Percentiles rank a stretch among this genome's conserved stretches.
Evolutionary conservation across 2,113 vertebrate genomes (phyloP).

Genomic region (Rhinoderma darwinii): DNA sequence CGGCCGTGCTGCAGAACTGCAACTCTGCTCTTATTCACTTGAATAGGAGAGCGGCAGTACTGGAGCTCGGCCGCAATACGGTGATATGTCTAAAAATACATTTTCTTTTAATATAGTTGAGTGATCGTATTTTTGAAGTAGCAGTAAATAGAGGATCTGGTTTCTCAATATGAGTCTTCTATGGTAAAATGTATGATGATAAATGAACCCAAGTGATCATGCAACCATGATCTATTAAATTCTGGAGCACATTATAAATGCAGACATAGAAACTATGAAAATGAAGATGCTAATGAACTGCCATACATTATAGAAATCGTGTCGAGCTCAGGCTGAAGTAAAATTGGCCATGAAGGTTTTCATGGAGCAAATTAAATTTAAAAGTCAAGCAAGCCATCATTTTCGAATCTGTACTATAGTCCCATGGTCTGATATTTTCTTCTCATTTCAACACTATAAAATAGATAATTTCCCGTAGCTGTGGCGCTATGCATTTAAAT

Average conservation of each 20-base stretch:
- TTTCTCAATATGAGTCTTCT: not conserved
- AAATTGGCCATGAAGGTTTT: constrained; percentile 36
- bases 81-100: not conserved
- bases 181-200: not conserved
- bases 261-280: constrained; percentile 27
- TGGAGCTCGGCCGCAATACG: too few species aligned
- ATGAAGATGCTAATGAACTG: constrained; percentile 30
- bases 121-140: not conserved
- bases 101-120: not conserved
- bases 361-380: constrained; percentile 55
- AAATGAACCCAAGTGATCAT: not conserved
- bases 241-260: constrained; percentile 5
- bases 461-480: constrained; percentile 29
- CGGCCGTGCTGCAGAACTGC: too few species aligned
- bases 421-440: constrained; percentile 35
- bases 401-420: not conserved
- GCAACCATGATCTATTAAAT: not conserved
- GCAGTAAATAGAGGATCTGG: not conserved
- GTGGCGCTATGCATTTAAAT: not conserved
- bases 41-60: too few species aligned
- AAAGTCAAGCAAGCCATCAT: constrained; percentile 43
- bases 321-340: constrained; percentile 9
- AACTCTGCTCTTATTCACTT: too few species aligned
- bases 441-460: constrained; percentile 28
- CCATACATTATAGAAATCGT: constrained; percentile 22